Base-by-base conservation (phyloP, 2,797 vertebrate species). In the Chaetodon trifasciatus region DNA sequence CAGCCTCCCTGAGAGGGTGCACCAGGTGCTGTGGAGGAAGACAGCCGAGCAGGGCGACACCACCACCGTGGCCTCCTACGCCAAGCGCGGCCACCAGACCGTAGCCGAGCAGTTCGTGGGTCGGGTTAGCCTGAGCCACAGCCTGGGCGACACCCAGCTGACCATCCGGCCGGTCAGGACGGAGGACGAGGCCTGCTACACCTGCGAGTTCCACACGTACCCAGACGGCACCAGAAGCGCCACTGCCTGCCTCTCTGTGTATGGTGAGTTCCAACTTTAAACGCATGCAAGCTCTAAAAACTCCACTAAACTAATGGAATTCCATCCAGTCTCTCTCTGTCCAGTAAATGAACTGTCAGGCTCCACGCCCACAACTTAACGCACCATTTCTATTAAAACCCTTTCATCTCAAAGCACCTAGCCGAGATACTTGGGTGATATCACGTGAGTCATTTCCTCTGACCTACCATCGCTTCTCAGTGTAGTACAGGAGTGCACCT, bases 161-260 rank as follows among this genome's bases (percentile, higher is more conserved):
- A 91, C 78, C 79, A 85, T 96, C 73, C 23, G 40, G 58, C 15
- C 57, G 6, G 91, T 94, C 24, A 78, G 64, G 55, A 91, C 86
- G 3, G 93, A 95, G 81, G 96, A 96, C 2, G 95, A 96, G 75
- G 95, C 88, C 35, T 96, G 96, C 91, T 96, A 96, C 90, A 94
- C 92, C 78, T 96, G 96, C 19, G 91, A 95, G 79, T 96, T 96
- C 71, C 92, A 96, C 90, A 89, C 93, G 0, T 96, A 81, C 84
- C 95, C 96, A 0, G 92, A 91, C 0, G 95, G 96, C 42, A 87
- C 64, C 46, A 92, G 5, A 69, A 90, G 84, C 1, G 80, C 76
- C 70, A 80, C 75, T 0, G 70, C 93, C 77, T 96, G 96, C 84
- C 92, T 96, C 32, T 90, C 79, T 12, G 93, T 94, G 3, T 91